A percentile compares a stretch with the other conserved stretches of the same genome.
Conservation (phyloP, 2,113 vertebrate species). For the Syrmaticus mikado region DNA sequence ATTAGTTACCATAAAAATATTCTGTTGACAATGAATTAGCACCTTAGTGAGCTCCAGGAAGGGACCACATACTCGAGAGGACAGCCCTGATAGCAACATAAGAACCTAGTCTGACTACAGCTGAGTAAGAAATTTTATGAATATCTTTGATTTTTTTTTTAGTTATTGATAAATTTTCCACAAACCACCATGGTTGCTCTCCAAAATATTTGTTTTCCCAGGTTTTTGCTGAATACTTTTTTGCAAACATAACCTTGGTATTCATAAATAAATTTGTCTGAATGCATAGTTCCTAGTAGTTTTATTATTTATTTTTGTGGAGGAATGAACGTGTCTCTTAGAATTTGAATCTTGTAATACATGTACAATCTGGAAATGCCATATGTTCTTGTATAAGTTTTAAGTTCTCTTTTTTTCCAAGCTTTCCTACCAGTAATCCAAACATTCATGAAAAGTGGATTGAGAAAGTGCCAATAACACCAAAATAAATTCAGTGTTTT, state of each 20-base stretch:
- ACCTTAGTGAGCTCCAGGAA: not conserved
- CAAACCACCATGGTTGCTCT: not conserved
- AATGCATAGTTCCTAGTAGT: not conserved
- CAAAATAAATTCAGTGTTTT: not conserved
- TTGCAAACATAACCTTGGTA: not conserved
- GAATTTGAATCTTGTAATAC: not conserved
- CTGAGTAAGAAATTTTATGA: not conserved
- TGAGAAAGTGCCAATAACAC: slow-evolving; percentile 8
- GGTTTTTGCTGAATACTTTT: not conserved
- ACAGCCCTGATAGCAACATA: not conserved
- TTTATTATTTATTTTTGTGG: not conserved
- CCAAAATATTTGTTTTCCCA: not conserved
- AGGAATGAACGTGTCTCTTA: not conserved
- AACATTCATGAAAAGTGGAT: slow-evolving; percentile 18
- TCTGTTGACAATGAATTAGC: not conserved
- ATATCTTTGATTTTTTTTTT: not conserved
- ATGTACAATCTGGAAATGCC: not conserved
- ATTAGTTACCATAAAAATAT: not conserved
- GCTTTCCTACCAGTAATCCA: not conserved
- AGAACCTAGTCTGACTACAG: not conserved
- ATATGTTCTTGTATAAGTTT: not conserved
- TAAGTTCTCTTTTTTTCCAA: not conserved
- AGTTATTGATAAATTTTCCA: not conserved
- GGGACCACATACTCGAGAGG: not conserved
- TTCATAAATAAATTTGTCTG: not conserved